Conservation (phyloP, 2,797 vertebrate species). For the Gadopsis marmoratus region DNA sequence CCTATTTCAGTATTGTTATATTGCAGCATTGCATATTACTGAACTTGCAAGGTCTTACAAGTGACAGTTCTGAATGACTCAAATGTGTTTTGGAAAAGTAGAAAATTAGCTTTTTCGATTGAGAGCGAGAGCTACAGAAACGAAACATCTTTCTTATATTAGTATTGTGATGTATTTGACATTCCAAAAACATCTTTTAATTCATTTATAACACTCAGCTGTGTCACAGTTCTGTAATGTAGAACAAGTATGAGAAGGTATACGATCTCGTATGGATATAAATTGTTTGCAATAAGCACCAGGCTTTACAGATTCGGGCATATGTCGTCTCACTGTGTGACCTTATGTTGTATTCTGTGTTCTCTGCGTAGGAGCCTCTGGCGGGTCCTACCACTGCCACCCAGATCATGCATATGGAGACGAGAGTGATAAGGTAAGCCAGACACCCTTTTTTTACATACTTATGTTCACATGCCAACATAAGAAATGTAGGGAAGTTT, state of each 20-base stretch:
- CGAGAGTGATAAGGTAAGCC: slow-evolving; percentile 95
- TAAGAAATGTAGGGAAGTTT: neutral
- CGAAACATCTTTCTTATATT: too few relatives aligned
- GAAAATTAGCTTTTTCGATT: too few relatives aligned
- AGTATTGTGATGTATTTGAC: too few relatives aligned
- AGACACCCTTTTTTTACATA: neutral
- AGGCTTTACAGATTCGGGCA: neutral
- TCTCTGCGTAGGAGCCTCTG: slow-evolving; percentile 89
- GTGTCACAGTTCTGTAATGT: neutral
- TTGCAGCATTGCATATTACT: neutral
- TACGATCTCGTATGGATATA: neutral
- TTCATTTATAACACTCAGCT: neutral
- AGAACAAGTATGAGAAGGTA: neutral
- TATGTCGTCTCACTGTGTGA: neutral
- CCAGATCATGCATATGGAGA: slow-evolving; percentile 93
- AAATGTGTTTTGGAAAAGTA: too few relatives aligned
- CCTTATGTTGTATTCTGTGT: neutral
- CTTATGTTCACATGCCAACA: neutral
- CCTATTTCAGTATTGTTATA: neutral
- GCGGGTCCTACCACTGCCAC: slow-evolving; percentile 92
- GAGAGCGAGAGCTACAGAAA: too few relatives aligned
- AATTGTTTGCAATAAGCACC: neutral
- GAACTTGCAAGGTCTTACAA: neutral
- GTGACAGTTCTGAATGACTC: neutral
- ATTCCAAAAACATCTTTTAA: neutral